A percentile compares a stretch with the other conserved stretches of the same genome.
phyloP scores from a whole-genome alignment of 2,113 vertebrate genomes.

The Propithecus coquereli region DNA sequence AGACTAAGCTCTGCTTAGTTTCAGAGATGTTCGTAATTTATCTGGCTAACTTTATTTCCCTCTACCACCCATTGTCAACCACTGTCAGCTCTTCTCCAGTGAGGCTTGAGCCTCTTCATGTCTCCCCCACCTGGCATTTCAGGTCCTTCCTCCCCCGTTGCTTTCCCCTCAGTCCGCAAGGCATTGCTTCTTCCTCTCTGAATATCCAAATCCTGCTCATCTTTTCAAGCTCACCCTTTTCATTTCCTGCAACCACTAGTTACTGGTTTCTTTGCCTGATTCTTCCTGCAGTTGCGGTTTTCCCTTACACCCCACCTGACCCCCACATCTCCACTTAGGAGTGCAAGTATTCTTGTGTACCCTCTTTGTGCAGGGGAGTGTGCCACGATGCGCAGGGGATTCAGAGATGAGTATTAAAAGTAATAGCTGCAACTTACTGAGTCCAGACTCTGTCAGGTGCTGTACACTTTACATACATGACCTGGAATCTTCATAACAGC shows the following conservation, averaged over 20 bases:
- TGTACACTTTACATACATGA: rapidly evolving
- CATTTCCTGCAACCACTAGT: not conserved
- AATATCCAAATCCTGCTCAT: no score
- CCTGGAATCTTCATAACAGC: not conserved
- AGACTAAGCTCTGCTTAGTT: not conserved
- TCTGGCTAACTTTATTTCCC: not conserved
- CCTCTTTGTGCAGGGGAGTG: not conserved
- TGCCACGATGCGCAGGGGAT: not conserved
- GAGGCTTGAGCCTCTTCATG: not conserved
- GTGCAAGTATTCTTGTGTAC: not conserved
- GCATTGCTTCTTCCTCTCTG: no score
- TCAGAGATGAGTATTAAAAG: not conserved
- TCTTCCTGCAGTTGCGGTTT: not conserved
- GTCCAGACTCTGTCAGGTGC: not conserved
- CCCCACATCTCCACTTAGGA: not conserved
- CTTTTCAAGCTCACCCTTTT: not conserved
- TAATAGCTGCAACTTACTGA: not conserved
- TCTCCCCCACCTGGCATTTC: not conserved
- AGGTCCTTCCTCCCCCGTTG: not conserved
- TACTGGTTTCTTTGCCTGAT: not conserved
- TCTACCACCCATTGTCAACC: not conserved
- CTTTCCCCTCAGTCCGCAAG: not conserved
- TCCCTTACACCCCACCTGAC: not conserved
- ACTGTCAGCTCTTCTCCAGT: not conserved
- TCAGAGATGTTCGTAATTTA: not conserved